phyloP scores from a whole-genome alignment of 2,888 invertebrate species.

The Phalangium opilio region DNA sequence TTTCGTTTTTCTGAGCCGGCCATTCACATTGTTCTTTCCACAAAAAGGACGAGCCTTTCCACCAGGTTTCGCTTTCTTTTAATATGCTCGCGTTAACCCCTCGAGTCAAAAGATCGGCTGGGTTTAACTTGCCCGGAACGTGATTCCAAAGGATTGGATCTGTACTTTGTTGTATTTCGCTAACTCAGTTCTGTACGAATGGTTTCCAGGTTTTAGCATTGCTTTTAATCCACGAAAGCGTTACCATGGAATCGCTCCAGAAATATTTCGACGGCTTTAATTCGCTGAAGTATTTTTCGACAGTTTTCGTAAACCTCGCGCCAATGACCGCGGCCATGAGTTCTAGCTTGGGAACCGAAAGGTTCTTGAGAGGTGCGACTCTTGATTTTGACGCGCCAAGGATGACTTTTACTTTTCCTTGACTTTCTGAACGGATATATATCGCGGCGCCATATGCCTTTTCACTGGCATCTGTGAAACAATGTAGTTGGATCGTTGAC shows the following conservation, averaged over 20 bases:
- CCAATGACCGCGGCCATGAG: slow-evolving; percentile 13
- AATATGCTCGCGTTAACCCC: slow-evolving; percentile 16
- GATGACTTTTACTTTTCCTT: neutral
- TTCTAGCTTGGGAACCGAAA: slow-evolving; percentile 19
- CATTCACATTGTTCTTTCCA: neutral
- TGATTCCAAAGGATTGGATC: slow-evolving; percentile 17
- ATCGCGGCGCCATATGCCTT: slow-evolving; percentile 18
- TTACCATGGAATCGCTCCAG: slow-evolving; percentile 18
- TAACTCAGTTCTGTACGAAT: slow-evolving; percentile 21
- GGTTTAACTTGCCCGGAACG: slow-evolving; percentile 20
- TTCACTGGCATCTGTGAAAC: slow-evolving; percentile 19
- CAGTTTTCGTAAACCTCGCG: no score
- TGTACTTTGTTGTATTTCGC: slow-evolving; percentile 15
- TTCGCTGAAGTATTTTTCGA: no score
- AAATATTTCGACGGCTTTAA: neutral
- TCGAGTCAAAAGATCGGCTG: slow-evolving; percentile 23
- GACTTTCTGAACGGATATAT: slow-evolving; percentile 12
- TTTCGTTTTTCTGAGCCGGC: no score
- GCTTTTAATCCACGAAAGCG: slow-evolving; percentile 18
- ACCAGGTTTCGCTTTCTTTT: slow-evolving; percentile 16
- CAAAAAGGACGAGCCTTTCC: slow-evolving; percentile 21
- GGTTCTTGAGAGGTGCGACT: slow-evolving; percentile 19
- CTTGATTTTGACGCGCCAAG: slow-evolving; percentile 17
- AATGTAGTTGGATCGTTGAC: no score
- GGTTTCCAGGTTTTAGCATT: slow-evolving; percentile 11